phyloP scores from a whole-genome alignment of 37 sponge, comb jelly and placozoan species.

The Aphrocallistes beatrix region DNA sequence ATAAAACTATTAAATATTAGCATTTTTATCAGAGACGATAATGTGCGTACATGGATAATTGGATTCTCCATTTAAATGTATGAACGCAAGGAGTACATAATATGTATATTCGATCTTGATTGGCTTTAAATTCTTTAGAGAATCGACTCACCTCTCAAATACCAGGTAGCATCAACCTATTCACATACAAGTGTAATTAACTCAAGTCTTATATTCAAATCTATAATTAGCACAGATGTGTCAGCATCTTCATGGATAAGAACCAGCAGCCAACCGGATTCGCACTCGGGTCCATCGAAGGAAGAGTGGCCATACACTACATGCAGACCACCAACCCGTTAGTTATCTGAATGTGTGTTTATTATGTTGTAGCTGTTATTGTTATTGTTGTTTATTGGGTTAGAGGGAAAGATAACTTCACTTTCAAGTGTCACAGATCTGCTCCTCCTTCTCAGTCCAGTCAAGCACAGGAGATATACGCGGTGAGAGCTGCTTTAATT shows the following conservation, averaged over 20 bases:
- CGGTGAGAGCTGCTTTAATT: slow-evolving; percentile 49
- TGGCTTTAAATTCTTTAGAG: slow-evolving; percentile 24
- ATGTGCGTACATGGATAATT: too few relatives aligned
- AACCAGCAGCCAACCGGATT: slow-evolving; percentile 77
- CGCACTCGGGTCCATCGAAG: slow-evolving; percentile 91
- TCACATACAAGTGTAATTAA: neutral
- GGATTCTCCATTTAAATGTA: too few relatives aligned
- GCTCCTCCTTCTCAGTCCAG: slow-evolving; percentile 28
- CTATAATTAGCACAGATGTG: slow-evolving; percentile 46
- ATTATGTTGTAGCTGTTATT: neutral
- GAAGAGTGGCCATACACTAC: slow-evolving; percentile 83
- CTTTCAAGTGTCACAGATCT: slow-evolving; percentile 91
- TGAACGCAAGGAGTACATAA: too few relatives aligned
- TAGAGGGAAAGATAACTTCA: slow-evolving; percentile 87
- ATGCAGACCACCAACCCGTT: slow-evolving; percentile 70
- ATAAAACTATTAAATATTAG: too few relatives aligned
- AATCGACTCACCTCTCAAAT: slow-evolving; percentile 80
- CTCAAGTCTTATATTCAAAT: neutral
- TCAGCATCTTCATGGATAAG: slow-evolving; percentile 83
- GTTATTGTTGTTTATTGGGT: too few relatives aligned
- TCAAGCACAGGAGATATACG: slow-evolving; percentile 72
- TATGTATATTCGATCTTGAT: neutral
- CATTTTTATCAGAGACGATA: too few relatives aligned
- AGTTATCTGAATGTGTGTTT: slow-evolving; percentile 20
- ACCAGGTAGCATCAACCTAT: slow-evolving; percentile 35